phyloP scores from a whole-genome alignment of 1,140 invertebrate species.

The Zaprionus kolodkinae region DNA sequence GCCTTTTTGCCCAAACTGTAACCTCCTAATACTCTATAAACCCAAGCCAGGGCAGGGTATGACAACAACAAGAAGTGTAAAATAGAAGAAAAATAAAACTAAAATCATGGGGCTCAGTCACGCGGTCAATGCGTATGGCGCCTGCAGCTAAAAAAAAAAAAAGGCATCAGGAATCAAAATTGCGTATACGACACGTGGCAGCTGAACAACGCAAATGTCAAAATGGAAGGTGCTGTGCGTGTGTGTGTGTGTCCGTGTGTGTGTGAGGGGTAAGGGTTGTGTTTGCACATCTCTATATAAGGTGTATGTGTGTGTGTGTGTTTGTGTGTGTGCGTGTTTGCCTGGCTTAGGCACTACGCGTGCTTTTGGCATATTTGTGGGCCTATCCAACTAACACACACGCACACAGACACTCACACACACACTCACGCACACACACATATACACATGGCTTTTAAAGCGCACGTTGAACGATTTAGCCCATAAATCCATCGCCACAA shows the following conservation, averaged over 20 bases:
- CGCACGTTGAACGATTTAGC: slow-evolving; percentile 64
- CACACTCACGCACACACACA: neutral
- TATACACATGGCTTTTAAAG: slow-evolving; percentile 16
- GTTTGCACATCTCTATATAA: neutral
- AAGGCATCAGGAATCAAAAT: slow-evolving; percentile 51
- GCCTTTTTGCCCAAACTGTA: too few relatives aligned
- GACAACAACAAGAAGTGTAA: neutral
- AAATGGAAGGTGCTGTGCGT: slow-evolving; percentile 26
- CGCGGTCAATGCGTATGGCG: slow-evolving; percentile 37
- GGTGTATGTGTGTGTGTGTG: neutral
- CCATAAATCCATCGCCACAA: slow-evolving; percentile 72
- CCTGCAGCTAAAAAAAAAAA: slow-evolving; percentile 1
- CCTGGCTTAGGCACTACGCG: slow-evolving; percentile 51
- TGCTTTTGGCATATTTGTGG: slow-evolving; percentile 73
- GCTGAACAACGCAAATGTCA: slow-evolving; percentile 52
- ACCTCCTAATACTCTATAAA: neutral
- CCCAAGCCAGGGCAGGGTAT: neutral
- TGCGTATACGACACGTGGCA: slow-evolving; percentile 68
- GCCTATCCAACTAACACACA: slow-evolving; percentile 18
- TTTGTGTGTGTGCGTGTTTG: slow-evolving; percentile 12
- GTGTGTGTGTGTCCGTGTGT: neutral
- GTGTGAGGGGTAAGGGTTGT: slow-evolving; percentile 14
- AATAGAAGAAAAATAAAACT: slow-evolving; percentile 17
- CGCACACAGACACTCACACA: slow-evolving; percentile 8
- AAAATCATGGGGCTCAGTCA: slow-evolving; percentile 32